These are phyloP conservation scores for Agrilus planipennis DNA, from an alignment of 1,140 invertebrate genomes.

Conservation along the genomic window DNA sequence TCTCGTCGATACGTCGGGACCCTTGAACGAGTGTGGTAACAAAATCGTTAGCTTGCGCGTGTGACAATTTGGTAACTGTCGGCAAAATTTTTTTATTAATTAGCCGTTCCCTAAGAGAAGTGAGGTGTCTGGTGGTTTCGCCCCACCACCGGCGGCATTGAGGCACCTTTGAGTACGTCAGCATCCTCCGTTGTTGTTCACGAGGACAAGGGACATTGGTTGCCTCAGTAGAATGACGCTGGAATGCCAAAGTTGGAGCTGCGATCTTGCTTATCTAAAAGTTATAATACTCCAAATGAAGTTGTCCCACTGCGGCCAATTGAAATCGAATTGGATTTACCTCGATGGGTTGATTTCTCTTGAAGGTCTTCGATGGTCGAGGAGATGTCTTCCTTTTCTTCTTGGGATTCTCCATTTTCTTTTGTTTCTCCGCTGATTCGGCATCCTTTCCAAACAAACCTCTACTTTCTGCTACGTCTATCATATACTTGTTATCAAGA, in stretches of 20 bases:
- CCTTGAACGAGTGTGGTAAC: slow-evolving; percentile 11
- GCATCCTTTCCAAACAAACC: slow-evolving; percentile 50
- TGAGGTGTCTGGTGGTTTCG: slow-evolving; percentile 26
- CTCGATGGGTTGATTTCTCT: slow-evolving; percentile 25
- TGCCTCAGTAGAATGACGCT: slow-evolving; percentile 21
- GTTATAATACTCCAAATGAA: slow-evolving; percentile 2
- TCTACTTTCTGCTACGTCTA: slow-evolving; percentile 61
- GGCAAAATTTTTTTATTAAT: slow-evolving; percentile 25
- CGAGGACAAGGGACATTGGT: slow-evolving; percentile 11
- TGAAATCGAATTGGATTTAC: slow-evolving; percentile 16
- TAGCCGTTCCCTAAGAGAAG: slow-evolving; percentile 15
- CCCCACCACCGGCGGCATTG: slow-evolving; percentile 23
- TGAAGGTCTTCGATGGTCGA: slow-evolving; percentile 16
- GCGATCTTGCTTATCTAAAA: slow-evolving; percentile 36
- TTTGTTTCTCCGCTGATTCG: slow-evolving; percentile 20
- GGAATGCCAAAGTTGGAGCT: slow-evolving; percentile 39
- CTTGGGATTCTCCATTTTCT: slow-evolving; percentile 21
- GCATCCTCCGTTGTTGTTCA: slow-evolving; percentile 11
- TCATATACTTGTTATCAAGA: slow-evolving; percentile 67
- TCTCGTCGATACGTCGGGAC: slow-evolving; percentile 24
- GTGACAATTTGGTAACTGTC: slow-evolving; percentile 3
- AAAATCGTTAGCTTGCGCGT: slow-evolving; percentile 11
- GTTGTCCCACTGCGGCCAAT: neutral
- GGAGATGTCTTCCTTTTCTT: slow-evolving; percentile 14
- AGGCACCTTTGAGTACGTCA: slow-evolving; percentile 8